Percentiles rank a stretch among this genome's conserved stretches.
phyloP scores from a whole-genome alignment of 2,888 invertebrate genomes.

The Megastigmus dorsalis region DNA sequence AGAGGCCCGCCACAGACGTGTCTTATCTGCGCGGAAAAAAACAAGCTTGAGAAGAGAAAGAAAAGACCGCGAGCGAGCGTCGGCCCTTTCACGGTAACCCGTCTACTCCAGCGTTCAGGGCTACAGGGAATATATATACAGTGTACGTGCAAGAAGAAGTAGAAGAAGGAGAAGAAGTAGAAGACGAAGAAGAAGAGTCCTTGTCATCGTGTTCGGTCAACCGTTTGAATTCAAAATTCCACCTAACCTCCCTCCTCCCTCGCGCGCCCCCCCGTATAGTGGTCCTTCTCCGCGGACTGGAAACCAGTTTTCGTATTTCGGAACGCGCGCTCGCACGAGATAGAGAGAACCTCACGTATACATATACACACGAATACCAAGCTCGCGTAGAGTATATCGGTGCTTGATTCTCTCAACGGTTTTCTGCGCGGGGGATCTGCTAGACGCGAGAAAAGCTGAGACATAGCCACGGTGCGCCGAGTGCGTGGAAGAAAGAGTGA shows the following conservation, averaged over 20 bases:
- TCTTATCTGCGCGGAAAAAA: conserved; percentile 19
- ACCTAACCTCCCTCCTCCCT: not conserved
- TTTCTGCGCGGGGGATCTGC: too few relatives aligned
- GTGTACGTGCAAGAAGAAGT: too few relatives aligned
- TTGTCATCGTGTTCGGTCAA: not conserved
- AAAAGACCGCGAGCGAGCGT: not conserved
- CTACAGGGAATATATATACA: too few relatives aligned
- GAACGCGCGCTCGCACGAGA: not conserved
- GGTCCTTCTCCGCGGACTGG: not conserved
- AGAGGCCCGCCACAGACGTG: not conserved
- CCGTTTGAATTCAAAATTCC: conserved; percentile 20
- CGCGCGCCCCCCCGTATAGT: not conserved
- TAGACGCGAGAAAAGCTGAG: too few relatives aligned
- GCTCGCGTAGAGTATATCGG: not conserved
- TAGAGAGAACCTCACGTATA: too few relatives aligned
- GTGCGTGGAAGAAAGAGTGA: too few relatives aligned
- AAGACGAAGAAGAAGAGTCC: not conserved
- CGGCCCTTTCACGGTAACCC: too few relatives aligned
- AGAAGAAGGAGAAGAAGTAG: not conserved
- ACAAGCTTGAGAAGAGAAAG: not conserved
- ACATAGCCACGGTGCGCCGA: too few relatives aligned
- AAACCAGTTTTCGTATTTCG: conserved; percentile 23
- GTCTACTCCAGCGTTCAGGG: too few relatives aligned
- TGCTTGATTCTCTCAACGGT: too few relatives aligned
- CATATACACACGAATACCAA: not conserved